Conservation (phyloP, 2,797 vertebrate genomes). For the Gymnoscopelus microlampas region DNA sequence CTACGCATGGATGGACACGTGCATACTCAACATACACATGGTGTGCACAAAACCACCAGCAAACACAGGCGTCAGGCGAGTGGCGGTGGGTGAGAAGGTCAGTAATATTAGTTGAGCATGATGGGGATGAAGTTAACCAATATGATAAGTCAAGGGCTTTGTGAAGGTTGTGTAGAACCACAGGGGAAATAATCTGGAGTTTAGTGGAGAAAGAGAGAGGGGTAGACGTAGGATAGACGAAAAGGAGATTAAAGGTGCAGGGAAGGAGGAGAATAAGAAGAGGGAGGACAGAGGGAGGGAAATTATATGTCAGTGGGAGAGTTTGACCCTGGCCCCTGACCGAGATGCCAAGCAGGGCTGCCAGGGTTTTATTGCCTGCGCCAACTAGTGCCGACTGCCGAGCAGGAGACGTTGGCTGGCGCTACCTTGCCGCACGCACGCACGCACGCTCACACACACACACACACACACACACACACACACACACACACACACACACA, state of each 20-base stretch:
- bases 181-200: slow-evolving; percentile 5
- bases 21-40: slow-evolving; percentile 11
- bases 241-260: slow-evolving; percentile 7
- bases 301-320: background rate
- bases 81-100: slow-evolving; percentile 36
- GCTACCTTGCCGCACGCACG: slow-evolving; percentile 33
- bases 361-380: slow-evolving; percentile 25
- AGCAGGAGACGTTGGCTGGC: slow-evolving; percentile 49
- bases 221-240: background rate
- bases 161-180: background rate
- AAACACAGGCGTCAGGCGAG: slow-evolving; percentile 25
- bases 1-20: slow-evolving; percentile 4
- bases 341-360: slow-evolving; percentile 7
- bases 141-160: slow-evolving; percentile 29
- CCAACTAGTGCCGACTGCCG: slow-evolving; percentile 41
- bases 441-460: slow-evolving; percentile 60
- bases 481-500: slow-evolving; percentile 7
- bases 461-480: slow-evolving; percentile 49
- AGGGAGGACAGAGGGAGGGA: background rate
- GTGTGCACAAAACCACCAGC: slow-evolving; percentile 17
- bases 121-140: slow-evolving; percentile 21
- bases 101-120: slow-evolving; percentile 26
- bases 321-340: slow-evolving; percentile 19
- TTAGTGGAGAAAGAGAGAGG: background rate
- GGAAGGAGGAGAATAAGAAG: background rate